Conservation (phyloP, 1,140 invertebrate genomes). For the Pristionchus pacificus region DNA sequence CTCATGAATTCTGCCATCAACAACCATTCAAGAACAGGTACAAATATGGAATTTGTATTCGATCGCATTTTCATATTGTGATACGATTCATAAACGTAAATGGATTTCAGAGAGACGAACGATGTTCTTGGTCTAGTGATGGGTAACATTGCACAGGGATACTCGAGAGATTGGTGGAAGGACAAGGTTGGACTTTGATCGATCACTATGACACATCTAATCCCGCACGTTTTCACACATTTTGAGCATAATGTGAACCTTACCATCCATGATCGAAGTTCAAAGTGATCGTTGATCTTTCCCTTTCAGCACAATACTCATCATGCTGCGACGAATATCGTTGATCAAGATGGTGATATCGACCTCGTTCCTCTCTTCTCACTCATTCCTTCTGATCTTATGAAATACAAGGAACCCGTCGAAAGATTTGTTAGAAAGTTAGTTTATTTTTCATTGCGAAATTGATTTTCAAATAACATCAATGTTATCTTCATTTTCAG, state of each 20-base stretch:
- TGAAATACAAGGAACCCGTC: constrained; percentile 48
- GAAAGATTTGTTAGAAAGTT: constrained; percentile 47
- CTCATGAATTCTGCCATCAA: constrained; percentile 55
- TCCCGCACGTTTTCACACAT: too few relatives aligned
- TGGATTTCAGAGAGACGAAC: constrained; percentile 28
- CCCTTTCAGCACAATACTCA: constrained; percentile 46
- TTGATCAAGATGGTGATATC: constrained; percentile 55
- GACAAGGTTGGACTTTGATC: too few relatives aligned
- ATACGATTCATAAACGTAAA: background rate
- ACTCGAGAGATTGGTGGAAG: constrained; percentile 57
- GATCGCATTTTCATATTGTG: background rate
- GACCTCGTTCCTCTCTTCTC: constrained; percentile 52
- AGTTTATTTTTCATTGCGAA: too few relatives aligned
- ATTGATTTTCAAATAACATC: too few relatives aligned
- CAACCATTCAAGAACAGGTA: constrained; percentile 47
- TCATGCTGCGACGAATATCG: constrained; percentile 55
- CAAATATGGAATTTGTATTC: too few relatives aligned
- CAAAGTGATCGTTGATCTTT: too few relatives aligned
- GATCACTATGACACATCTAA: too few relatives aligned
- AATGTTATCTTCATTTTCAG: constrained; percentile 9
- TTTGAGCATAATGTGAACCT: too few relatives aligned
- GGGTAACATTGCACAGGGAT: constrained; percentile 53
- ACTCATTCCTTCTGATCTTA: constrained; percentile 44
- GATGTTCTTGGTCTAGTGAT: constrained; percentile 43
- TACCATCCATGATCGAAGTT: too few relatives aligned